Evolutionary conservation across 2,113 vertebrate genomes (phyloP).

Genomic region (Cinclus cinclus): DNA sequence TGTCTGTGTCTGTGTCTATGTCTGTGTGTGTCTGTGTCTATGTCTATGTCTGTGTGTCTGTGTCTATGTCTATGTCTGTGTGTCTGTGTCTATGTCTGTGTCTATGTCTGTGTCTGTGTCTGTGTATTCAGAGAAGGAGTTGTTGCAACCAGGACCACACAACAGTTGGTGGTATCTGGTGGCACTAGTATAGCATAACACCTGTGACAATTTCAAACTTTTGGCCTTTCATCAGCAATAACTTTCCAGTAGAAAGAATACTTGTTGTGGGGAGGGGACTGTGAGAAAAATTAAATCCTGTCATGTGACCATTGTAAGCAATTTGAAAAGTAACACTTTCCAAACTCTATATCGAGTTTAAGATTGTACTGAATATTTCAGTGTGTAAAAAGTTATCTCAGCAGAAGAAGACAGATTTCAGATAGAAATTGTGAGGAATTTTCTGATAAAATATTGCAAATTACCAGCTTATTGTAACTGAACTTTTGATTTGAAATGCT

Average conservation of each 20-base stretch:
- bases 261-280: fast-evolving
- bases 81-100: too few species aligned
- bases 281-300: not conserved
- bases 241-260: not conserved
- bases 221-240: not conserved
- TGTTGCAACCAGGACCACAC: not conserved
- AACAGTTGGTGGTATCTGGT: not conserved
- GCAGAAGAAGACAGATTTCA: not conserved
- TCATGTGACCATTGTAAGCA: not conserved
- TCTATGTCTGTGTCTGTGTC: too few species aligned
- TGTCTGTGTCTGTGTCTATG: too few species aligned
- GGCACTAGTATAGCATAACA: not conserved
- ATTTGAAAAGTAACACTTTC: not conserved
- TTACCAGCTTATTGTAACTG: not conserved
- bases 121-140: not conserved
- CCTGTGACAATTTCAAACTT: not conserved
- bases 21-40: too few species aligned
- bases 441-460: not conserved
- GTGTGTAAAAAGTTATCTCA: not conserved
- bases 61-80: too few species aligned
- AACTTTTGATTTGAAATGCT: not conserved
- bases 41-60: too few species aligned
- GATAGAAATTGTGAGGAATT: not conserved
- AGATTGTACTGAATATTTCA: not conserved
- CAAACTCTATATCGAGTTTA: not conserved